Evolutionary conservation across 2,888 invertebrate species (phyloP).

Genomic region (Drosophila paracracens): DNA sequence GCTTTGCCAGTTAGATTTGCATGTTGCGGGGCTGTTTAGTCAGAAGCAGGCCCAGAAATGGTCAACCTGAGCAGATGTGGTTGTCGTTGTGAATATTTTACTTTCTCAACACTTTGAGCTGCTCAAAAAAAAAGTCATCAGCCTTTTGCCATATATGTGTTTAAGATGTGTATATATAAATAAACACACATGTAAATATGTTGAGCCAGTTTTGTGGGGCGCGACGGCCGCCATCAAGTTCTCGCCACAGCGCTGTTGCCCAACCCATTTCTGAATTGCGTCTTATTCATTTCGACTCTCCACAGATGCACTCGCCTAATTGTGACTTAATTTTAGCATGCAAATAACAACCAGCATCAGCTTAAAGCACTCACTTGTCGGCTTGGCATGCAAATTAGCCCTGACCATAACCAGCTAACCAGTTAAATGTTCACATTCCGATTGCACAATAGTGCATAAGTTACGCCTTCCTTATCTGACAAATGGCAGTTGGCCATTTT

Average conservation of each 20-base stretch:
- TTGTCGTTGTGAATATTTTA: slow-evolving; percentile 18
- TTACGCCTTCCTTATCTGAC: not conserved
- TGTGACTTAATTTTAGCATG: slow-evolving; percentile 1
- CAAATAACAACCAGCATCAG: not conserved
- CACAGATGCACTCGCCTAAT: slow-evolving; percentile 18
- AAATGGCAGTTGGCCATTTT: not conserved
- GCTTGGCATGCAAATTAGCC: slow-evolving; percentile 27
- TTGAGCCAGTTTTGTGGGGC: slow-evolving; percentile 22
- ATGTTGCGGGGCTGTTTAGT: slow-evolving; percentile 27
- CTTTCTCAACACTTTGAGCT: slow-evolving; percentile 35
- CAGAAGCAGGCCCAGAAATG: slow-evolving; percentile 24
- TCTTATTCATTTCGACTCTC: slow-evolving; percentile 15
- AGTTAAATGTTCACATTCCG: slow-evolving; percentile 15
- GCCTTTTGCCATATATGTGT: slow-evolving; percentile 20
- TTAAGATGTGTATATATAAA: slow-evolving; percentile 1
- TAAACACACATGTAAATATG: not conserved
- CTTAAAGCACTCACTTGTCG: not conserved
- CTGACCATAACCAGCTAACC: slow-evolving; percentile 25
- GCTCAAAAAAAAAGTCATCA: slow-evolving; percentile 29
- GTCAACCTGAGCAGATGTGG: slow-evolving; percentile 18
- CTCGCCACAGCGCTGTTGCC: slow-evolving; percentile 23
- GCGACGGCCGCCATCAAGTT: slow-evolving; percentile 24
- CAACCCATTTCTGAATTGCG: slow-evolving; percentile 41
- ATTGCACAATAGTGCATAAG: slow-evolving; percentile 26
- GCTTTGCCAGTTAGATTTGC: slow-evolving; percentile 27